Conservation (phyloP, 2,113 vertebrate genomes). For the Australoheros scitulus region DNA sequence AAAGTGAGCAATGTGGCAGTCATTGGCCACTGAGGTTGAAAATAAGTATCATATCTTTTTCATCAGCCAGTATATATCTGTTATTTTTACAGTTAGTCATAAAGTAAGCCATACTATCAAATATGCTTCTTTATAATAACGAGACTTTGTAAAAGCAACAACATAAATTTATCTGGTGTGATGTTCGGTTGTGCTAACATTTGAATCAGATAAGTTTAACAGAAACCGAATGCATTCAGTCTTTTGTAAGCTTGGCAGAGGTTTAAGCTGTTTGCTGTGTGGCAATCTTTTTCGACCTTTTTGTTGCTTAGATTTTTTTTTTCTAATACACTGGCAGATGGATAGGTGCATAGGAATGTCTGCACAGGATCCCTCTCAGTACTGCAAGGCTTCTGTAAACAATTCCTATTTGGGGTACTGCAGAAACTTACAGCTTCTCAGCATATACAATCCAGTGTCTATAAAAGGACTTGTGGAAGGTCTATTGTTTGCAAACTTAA, state of each 20-base stretch:
- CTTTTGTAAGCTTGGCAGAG: neutral
- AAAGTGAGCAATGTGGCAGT: no score
- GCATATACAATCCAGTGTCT: constrained; percentile 10
- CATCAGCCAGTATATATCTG: neutral
- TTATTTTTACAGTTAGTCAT: neutral
- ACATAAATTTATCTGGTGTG: neutral
- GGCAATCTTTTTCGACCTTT: neutral
- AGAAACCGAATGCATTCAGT: neutral
- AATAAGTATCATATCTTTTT: neutral
- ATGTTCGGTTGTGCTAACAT: neutral
- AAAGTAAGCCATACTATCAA: neutral
- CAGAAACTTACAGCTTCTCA: neutral
- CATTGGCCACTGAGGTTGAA: constrained; percentile 14
- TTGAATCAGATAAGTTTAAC: neutral
- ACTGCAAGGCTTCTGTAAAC: constrained; percentile 41
- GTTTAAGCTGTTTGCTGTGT: neutral
- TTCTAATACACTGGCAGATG: neutral
- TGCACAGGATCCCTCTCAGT: constrained; percentile 16
- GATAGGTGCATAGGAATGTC: neutral
- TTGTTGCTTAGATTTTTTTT: neutral
- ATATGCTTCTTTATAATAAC: neutral
- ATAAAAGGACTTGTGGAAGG: constrained; percentile 40
- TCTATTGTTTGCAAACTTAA: constrained; percentile 18
- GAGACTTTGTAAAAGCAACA: neutral
- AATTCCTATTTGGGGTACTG: constrained; percentile 51